Evolutionary conservation across 2,113 vertebrate genomes (phyloP).

Genomic region (Calyptommatus sinebrachiatus): DNA sequence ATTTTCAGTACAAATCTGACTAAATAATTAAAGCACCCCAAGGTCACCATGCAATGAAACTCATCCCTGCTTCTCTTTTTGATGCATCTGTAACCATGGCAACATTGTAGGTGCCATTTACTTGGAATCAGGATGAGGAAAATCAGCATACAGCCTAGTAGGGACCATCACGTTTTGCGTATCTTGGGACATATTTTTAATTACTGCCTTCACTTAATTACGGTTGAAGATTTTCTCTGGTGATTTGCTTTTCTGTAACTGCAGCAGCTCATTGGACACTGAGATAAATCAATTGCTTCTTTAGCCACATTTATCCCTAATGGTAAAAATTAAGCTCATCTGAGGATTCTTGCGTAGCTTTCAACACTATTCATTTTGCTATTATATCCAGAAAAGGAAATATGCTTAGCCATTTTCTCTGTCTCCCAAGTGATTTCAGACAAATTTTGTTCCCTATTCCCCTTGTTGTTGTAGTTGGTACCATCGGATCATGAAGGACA

Average conservation of each 20-base stretch:
- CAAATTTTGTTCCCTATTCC: neutral
- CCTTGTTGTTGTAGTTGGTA: neutral
- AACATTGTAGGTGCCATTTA: constrained; percentile 57
- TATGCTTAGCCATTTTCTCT: constrained; percentile 2
- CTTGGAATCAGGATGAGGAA: constrained; percentile 25
- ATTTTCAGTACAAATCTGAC: constrained; percentile 13
- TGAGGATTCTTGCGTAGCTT: neutral
- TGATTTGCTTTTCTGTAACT: constrained; percentile 41
- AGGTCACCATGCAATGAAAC: constrained; percentile 25
- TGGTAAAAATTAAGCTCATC: constrained; percentile 20
- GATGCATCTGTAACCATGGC: constrained; percentile 70
- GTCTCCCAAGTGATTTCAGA: neutral
- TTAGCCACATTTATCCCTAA: constrained; percentile 10
- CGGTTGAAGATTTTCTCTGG: constrained; percentile 58
- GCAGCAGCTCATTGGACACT: constrained; percentile 48
- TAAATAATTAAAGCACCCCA: neutral
- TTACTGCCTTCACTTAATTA: constrained; percentile 64
- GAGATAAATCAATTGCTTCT: neutral
- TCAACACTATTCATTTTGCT: constrained; percentile 24
- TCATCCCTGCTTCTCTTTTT: constrained; percentile 26
- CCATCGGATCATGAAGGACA: too few relatives aligned
- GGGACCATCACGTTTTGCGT: constrained; percentile 24
- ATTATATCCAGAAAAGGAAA: neutral
- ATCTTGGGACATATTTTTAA: constrained; percentile 54
- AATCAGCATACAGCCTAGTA: constrained; percentile 23